phyloP scores from a whole-genome alignment of 2,113 vertebrate species.

The Caracal caracal region DNA sequence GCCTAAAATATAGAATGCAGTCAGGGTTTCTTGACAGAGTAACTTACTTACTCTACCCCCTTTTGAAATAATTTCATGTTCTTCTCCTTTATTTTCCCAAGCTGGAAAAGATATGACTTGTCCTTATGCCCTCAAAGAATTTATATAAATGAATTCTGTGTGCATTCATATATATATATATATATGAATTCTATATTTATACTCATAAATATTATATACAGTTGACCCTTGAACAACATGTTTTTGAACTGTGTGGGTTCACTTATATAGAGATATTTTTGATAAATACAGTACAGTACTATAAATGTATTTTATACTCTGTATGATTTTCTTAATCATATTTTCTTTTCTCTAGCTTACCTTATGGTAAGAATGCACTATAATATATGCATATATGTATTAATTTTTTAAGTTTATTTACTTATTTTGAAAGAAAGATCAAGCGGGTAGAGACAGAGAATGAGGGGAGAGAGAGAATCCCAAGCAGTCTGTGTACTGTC shows the following conservation, averaged over 20 bases:
- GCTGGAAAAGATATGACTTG: not conserved
- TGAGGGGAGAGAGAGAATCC: too few species aligned
- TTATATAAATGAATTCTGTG: not conserved
- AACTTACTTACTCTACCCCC: not conserved
- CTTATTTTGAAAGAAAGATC: too few species aligned
- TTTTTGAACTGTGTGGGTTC: not conserved
- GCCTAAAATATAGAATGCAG: not conserved
- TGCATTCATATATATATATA: not conserved
- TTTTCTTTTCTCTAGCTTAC: not conserved
- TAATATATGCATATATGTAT: not conserved
- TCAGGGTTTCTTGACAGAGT: not conserved
- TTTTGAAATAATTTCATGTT: not conserved
- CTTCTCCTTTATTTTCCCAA: not conserved
- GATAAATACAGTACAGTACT: not conserved
- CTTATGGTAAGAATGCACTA: not conserved
- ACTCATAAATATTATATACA: not conserved
- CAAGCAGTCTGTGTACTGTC: too few species aligned
- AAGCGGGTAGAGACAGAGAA: too few species aligned
- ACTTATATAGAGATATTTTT: not conserved
- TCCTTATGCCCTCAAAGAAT: not conserved
- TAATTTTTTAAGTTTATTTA: not conserved
- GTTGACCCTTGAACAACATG: not conserved
- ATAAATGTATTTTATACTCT: not conserved
- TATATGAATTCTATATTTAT: not conserved
- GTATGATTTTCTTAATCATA: not conserved